Conservation (phyloP, 2,113 vertebrate species). For the Oryzias woworae region DNA sequence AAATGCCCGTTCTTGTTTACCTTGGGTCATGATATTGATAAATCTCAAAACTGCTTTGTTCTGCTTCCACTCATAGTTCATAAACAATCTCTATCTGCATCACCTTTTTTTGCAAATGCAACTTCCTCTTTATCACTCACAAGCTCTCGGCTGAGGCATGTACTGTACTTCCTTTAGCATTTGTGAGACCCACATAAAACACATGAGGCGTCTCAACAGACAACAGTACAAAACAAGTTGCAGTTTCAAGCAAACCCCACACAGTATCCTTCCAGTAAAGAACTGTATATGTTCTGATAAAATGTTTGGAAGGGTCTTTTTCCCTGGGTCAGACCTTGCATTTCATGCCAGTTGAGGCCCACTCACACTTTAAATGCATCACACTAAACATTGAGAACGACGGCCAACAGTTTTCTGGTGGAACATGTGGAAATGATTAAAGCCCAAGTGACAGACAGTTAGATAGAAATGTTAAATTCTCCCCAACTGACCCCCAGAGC, state of each 20-base stretch:
- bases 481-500: slow-evolving; percentile 25
- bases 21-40: no score
- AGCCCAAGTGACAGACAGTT: slow-evolving; percentile 46
- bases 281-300: slow-evolving; percentile 13
- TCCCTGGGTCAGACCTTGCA: slow-evolving; percentile 35
- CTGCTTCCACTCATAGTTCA: no score
- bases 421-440: slow-evolving; percentile 76
- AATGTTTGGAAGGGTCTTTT: slow-evolving; percentile 11
- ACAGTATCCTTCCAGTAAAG: slow-evolving; percentile 48
- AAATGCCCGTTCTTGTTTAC: no score
- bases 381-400: slow-evolving; percentile 31
- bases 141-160: background rate
- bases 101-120: background rate
- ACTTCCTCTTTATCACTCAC: slow-evolving; percentile 23
- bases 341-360: slow-evolving; percentile 38
- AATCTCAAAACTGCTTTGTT: no score
- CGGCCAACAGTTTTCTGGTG: slow-evolving; percentile 57
- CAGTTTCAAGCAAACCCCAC: slow-evolving; percentile 15
- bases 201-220: slow-evolving; percentile 7
- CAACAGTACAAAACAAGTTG: background rate
- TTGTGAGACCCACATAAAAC: slow-evolving; percentile 21
- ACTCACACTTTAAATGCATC: slow-evolving; percentile 54
- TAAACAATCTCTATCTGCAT: background rate
- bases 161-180: slow-evolving; percentile 16
- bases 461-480: slow-evolving; percentile 54